phyloP scores from a whole-genome alignment of 2,113 vertebrate genomes.

The Phalacrocorax pelagicus region DNA sequence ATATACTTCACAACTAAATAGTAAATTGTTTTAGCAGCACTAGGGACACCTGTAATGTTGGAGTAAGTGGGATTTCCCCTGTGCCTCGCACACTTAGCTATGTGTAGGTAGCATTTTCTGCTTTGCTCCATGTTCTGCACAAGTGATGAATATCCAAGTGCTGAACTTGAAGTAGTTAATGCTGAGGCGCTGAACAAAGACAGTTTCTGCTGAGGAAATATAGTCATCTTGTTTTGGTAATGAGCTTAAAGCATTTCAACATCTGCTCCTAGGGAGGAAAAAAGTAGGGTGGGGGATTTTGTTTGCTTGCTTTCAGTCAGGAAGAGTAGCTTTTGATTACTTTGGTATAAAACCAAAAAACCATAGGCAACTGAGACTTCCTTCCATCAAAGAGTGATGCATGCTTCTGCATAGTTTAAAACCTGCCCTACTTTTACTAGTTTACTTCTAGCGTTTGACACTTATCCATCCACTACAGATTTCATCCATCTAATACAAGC shows the following conservation, averaged over 20 bases:
- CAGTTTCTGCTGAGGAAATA: not conserved
- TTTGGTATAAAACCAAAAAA: not conserved
- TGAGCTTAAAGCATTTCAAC: not conserved
- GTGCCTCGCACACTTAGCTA: not conserved
- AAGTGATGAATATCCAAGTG: not conserved
- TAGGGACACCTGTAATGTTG: not conserved
- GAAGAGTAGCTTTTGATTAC: not conserved
- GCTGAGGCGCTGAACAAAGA: not conserved
- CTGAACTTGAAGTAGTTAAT: not conserved
- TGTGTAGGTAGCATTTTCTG: not conserved
- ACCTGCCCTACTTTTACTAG: not conserved
- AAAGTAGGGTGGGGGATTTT: not conserved
- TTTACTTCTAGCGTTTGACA: not conserved
- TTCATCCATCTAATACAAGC: not conserved
- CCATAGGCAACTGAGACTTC: not conserved
- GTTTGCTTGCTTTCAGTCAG: not conserved
- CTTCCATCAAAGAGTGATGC: not conserved
- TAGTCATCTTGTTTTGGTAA: not conserved
- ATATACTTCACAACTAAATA: not conserved
- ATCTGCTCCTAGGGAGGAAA: not conserved
- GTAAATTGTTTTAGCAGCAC: not conserved
- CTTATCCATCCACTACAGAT: not conserved
- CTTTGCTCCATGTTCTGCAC: not conserved
- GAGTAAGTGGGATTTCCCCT: not conserved
- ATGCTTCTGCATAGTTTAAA: not conserved